Evolutionary conservation across 2,888 invertebrate genomes (phyloP).

Genomic region (Aleiodes testaceus): DNA sequence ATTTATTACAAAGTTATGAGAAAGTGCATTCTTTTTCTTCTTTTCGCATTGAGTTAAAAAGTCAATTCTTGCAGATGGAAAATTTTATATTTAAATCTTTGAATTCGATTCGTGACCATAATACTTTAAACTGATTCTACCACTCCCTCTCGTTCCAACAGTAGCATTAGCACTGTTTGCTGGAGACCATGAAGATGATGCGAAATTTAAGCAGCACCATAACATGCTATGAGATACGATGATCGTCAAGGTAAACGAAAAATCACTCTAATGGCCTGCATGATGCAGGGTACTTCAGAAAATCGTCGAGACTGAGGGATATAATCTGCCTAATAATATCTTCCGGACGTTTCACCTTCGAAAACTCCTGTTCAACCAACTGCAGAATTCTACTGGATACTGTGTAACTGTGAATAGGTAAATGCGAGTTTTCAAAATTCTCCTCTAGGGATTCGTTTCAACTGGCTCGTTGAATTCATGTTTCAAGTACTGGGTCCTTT

Average conservation of each 20-base stretch:
- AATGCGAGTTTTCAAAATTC: conserved; percentile 53
- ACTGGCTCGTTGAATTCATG: conserved; percentile 20
- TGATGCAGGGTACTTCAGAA: conserved; percentile 63
- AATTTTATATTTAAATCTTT: not conserved
- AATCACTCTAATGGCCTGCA: conserved; percentile 52
- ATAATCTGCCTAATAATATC: conserved; percentile 67
- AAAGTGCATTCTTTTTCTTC: no score
- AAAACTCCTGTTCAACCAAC: not conserved
- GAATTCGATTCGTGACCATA: no score
- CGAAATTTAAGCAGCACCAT: conserved; percentile 17
- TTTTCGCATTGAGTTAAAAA: no score
- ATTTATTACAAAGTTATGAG: no score
- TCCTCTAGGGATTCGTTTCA: conserved; percentile 52
- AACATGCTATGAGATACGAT: conserved; percentile 43
- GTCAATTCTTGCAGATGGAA: no score
- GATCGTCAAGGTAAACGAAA: conserved; percentile 53
- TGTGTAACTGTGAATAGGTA: conserved; percentile 30
- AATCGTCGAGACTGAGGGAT: conserved; percentile 62
- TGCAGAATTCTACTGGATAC: conserved; percentile 1
- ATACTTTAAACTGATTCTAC: no score
- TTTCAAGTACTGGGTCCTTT: conserved; percentile 14
- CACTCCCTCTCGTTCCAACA: no score
- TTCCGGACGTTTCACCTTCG: conserved; percentile 40
- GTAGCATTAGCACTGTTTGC: conserved; percentile 31
- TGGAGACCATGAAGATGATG: conserved; percentile 22